Evolutionary conservation across 2,888 invertebrate species (phyloP).

Genomic region (Gymnoscelis rufifasciata): DNA sequence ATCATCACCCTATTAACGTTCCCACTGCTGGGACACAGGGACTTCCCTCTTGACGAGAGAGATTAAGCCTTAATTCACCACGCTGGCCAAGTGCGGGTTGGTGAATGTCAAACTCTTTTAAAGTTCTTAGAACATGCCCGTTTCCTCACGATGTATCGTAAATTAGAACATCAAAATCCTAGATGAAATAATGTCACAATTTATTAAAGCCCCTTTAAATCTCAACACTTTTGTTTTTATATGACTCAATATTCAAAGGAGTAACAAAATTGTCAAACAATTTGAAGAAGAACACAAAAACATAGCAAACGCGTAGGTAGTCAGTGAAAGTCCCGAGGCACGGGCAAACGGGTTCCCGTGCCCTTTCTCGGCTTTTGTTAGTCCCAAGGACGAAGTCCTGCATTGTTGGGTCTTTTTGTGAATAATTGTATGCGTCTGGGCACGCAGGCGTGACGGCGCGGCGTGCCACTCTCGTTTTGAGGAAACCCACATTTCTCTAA

Average conservation of each 20-base stretch:
- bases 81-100: too few species aligned
- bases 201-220: too few species aligned
- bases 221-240: too few species aligned
- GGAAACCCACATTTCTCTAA: constrained; percentile 37
- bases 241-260: too few species aligned
- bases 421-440: constrained; percentile 74
- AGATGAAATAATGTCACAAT: background rate
- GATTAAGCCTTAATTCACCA: too few species aligned
- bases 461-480: constrained; percentile 49
- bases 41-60: too few species aligned
- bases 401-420: constrained; percentile 72
- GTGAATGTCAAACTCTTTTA: too few species aligned
- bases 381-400: constrained; percentile 70
- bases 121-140: too few species aligned
- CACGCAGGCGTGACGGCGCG: constrained; percentile 60
- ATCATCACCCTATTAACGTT: too few species aligned
- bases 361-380: constrained; percentile 77
- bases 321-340: constrained; percentile 77
- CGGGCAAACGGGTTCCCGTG: constrained; percentile 72
- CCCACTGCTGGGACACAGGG: too few species aligned
- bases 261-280: background rate
- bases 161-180: too few species aligned
- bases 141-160: too few species aligned
- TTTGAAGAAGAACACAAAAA: constrained; percentile 13
- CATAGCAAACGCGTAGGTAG: constrained; percentile 63